Conservation (phyloP, 2,113 vertebrate genomes). For the Heteronetta atricapilla region DNA sequence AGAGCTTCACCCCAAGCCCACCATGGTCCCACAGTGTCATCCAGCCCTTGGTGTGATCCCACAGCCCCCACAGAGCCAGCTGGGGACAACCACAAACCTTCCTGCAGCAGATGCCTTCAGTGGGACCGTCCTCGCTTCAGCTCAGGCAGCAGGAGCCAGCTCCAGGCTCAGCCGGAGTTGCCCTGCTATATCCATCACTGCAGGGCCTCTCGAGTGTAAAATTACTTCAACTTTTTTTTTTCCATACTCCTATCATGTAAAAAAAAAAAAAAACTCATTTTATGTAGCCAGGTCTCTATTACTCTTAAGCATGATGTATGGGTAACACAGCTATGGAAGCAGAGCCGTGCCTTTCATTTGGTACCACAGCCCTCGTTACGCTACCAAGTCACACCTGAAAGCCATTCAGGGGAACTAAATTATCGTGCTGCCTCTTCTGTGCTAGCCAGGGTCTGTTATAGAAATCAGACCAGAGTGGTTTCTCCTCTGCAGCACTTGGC, state of each 20-base stretch:
- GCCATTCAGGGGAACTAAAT: neutral
- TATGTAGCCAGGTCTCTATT: neutral
- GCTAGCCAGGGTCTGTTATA: neutral
- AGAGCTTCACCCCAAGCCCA: neutral
- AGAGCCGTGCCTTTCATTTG: neutral
- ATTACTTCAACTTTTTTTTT: neutral
- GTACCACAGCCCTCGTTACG: neutral
- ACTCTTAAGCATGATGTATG: neutral
- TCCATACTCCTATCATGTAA: neutral
- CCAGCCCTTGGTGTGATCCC: neutral
- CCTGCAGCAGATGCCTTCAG: neutral
- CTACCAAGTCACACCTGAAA: neutral
- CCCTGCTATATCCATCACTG: neutral
- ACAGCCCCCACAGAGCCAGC: neutral
- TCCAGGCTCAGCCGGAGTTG: neutral
- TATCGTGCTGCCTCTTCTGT: neutral
- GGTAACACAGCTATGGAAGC: neutral
- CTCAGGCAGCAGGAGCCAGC: rapidly evolving
- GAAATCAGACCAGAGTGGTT: neutral
- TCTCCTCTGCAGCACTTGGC: neutral
- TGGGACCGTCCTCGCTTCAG: neutral
- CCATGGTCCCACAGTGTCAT: too few species aligned
- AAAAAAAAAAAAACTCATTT: neutral
- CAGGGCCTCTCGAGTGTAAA: neutral
- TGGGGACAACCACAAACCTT: neutral